Base-by-base conservation (phyloP, 2,888 invertebrate species). In the Spodoptera picta region DNA sequence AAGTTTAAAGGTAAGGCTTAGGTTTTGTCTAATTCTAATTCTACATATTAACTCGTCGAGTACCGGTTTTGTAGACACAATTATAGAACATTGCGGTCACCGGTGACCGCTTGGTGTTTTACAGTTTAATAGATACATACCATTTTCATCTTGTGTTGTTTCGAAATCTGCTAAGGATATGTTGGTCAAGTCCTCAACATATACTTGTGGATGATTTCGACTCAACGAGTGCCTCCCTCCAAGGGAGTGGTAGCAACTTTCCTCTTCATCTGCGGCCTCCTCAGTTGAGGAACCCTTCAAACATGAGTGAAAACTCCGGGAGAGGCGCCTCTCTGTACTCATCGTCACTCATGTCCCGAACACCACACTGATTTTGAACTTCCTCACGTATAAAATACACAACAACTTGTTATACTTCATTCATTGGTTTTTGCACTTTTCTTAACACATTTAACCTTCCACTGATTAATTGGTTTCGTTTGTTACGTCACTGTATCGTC, bases 301-400 rank as follows among this genome's bases (percentile, higher is more conserved):
- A 83, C 96, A 96, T 68, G 96, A 96, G 91, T 96, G 96, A 87
- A 96, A 96, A 85, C 96, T 96, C 86, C 96, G 95, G 53, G 96
- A 96, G 73, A 96, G 94, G 66, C 96, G 95, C 72, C 96, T 91
- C 84, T 95, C 95, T 85, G 95, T 94, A 80, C 95, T 95, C 95
- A 95, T 95, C 80, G 78, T 93, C 88, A 89, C 83, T 86, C 94
- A 94, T 93, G 85, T 92, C 93, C 89, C 82, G 74, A 81, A 80
- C 82, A 73, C 83, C 79, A 68, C 83, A 81, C 81, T 60, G 68
- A 47, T 71, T 69, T 64, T 76, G 49, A 83, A 79, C 77, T 73
- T 73, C 81, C 79, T 74, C 79, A 84, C 83, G 77, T 60, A 72
- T 65, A 58, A 74, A 71, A 59, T 56, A 67, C 63, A 54, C 60